Evolutionary conservation across 2,888 invertebrate species (phyloP), one percentile per base, ranked within the genome.

Genomic region (Spisula subtruncata): DNA sequence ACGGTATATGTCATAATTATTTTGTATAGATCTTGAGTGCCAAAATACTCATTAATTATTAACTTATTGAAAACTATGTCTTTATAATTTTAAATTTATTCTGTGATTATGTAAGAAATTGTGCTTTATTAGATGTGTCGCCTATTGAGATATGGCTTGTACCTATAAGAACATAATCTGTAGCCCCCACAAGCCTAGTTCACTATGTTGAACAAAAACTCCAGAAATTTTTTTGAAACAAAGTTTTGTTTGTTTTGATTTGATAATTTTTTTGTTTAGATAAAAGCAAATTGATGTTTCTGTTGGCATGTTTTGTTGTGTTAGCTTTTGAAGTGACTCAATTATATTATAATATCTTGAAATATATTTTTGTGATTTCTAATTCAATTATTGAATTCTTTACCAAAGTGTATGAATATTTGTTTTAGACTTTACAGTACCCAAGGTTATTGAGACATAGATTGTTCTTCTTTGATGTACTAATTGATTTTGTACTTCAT

Each of bases 31-130:
- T 66, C 60, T 66, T 66, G 60, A n/a, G 60, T 66, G 60, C 60
- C 60, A 66, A 66, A 56, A 66, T 25, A 66, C 60, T 66, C 60
- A 66, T 66, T 66, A 25, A 25, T 66, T 56, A 66, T 12, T 66
- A 10, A 66, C 25, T 25, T 66, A 25, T 25, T 66, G 60, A 25
- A 41, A 41, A 41, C 41, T 41, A 8, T 66, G 60, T n/a, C 10
- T 5, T 66, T 25, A 12, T 66, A n/a, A 56, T 56, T 20, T 56
- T 18, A n/a, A n/a, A 20, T 18, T 18, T 60, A n/a, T 60, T 60
- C n/a, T 60, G 60, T 60, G 60, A 60, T 60, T 48, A 10, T 51
- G 1, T 51, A 16, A 8, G 14, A 51, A 51, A 51, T 51, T 51
- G 12, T 4, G 16, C 1, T 12, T 51, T 14, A 12, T 14, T 14